Conservation (phyloP, 2,113 vertebrate genomes). For the Tachycineta bicolor region DNA sequence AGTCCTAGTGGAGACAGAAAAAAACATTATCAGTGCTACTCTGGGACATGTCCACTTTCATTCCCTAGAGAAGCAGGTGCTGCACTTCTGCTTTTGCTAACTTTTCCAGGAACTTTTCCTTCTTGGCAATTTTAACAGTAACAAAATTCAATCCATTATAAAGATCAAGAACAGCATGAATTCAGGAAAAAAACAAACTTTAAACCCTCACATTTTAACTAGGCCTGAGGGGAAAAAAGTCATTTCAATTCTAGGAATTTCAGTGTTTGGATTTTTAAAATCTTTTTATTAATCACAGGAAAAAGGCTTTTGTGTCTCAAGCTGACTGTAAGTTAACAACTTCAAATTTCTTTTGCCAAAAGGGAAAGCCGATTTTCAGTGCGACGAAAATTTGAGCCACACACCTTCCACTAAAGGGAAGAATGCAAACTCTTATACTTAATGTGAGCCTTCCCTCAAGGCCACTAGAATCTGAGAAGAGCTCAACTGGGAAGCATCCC, state of each 20-base stretch:
- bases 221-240: not conserved
- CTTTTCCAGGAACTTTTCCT: not conserved
- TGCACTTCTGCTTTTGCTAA: not conserved
- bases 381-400: not conserved
- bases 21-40: not conserved
- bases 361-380: not conserved
- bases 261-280: not conserved
- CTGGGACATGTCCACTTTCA: not conserved
- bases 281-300: not conserved
- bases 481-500: not conserved
- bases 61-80: not conserved
- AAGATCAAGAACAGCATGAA: not conserved
- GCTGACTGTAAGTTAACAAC: not conserved
- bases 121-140: not conserved
- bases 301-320: not conserved
- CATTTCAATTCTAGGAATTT: not conserved
- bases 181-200: not conserved
- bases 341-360: not conserved
- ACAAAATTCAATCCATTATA: not conserved
- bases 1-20: not conserved
- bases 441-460: not conserved
- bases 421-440: not conserved
- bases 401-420: not conserved
- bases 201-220: not conserved
- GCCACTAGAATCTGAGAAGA: not conserved